phyloP scores from a whole-genome alignment of 2,113 vertebrate genomes.

The Pantherophis guttatus region DNA sequence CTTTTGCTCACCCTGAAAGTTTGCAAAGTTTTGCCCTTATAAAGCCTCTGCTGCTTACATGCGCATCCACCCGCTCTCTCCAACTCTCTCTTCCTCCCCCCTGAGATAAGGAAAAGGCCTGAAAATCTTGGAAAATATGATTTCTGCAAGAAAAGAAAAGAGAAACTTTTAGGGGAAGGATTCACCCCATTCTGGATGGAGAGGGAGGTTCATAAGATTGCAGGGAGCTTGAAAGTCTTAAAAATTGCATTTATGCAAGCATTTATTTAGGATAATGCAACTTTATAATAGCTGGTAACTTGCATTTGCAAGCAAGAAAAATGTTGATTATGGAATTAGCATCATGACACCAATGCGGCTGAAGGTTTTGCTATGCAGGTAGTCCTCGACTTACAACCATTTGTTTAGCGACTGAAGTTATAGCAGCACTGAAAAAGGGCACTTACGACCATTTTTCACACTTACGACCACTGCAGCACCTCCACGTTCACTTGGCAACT shows the following conservation, averaged over 20 bases:
- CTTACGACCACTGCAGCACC: not conserved
- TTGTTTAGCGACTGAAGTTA: not conserved
- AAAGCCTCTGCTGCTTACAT: not conserved
- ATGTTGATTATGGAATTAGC: too few relatives aligned
- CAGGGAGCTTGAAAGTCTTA: not conserved
- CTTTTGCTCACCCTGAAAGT: not conserved
- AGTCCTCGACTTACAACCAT: not conserved
- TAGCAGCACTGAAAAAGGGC: not conserved
- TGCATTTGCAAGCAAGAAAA: too few relatives aligned
- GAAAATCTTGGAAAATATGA: not conserved
- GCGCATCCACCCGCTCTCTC: fast-evolving
- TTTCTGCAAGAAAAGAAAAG: not conserved
- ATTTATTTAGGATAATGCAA: not conserved
- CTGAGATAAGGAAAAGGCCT: not conserved
- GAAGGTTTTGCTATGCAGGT: not conserved
- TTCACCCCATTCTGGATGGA: too few relatives aligned
- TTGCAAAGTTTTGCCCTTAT: conserved; percentile 24
- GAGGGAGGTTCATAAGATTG: not conserved
- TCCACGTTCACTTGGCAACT: not conserved
- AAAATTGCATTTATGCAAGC: not conserved
- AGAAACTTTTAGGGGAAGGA: not conserved
- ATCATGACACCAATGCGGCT: too few relatives aligned
- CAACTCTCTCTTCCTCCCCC: too few relatives aligned
- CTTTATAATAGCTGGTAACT: too few relatives aligned
- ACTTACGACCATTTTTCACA: not conserved